Conservation (phyloP, 1,140 invertebrate genomes). For the Vollenhovia emeryi region DNA sequence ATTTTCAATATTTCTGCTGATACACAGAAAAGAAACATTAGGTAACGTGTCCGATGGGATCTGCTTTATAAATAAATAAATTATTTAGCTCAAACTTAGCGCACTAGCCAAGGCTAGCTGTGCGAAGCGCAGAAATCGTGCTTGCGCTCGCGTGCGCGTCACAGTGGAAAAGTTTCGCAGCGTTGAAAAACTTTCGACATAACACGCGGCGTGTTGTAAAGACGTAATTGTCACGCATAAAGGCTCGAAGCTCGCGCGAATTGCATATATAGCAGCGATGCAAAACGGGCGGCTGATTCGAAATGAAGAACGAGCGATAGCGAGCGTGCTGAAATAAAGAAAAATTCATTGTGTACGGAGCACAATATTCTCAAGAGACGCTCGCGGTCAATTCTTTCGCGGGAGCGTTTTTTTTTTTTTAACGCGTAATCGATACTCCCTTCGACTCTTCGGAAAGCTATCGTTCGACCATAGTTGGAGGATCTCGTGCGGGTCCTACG, state of each 20-base stretch:
- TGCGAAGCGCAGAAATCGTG: background rate
- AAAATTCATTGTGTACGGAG: background rate
- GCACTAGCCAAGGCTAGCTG: background rate
- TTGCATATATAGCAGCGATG: background rate
- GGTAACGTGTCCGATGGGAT: too few relatives aligned
- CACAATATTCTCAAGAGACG: background rate
- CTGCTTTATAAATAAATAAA: background rate
- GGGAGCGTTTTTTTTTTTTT: background rate
- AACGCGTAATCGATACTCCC: background rate
- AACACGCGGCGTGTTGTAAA: constrained; percentile 25
- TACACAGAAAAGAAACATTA: background rate
- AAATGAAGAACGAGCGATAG: background rate
- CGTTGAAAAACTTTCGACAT: constrained; percentile 66
- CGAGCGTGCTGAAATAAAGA: background rate
- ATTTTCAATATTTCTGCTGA: background rate
- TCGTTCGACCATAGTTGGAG: background rate
- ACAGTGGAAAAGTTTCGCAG: constrained; percentile 47
- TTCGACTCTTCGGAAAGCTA: background rate
- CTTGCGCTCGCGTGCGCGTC: constrained; percentile 2
- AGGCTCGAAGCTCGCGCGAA: background rate
- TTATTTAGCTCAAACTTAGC: background rate
- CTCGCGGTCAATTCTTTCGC: background rate
- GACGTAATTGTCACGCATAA: constrained; percentile 62
- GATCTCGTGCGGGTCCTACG: constrained; percentile 17
- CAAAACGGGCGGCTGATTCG: background rate